A percentile compares a stretch with the other conserved stretches of the same genome.
phyloP scores from a whole-genome alignment of 2,797 vertebrate species.

The Dipus sagitta region DNA sequence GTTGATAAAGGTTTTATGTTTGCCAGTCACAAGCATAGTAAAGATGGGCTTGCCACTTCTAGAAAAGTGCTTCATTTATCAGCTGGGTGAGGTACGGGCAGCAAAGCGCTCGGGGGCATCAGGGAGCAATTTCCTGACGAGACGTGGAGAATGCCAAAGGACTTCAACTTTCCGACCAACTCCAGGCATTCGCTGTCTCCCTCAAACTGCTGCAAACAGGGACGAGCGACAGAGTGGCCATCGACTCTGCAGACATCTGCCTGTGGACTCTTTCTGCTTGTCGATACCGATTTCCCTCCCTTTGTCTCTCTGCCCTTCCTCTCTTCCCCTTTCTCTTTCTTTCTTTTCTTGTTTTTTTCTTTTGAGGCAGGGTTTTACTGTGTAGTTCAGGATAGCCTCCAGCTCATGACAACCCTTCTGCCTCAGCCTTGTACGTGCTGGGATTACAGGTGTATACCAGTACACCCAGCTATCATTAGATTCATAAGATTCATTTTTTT shows the following conservation, averaged over 20 bases:
- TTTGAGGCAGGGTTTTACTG: background rate
- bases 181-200: background rate
- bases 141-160: background rate
- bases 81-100: background rate
- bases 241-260: too few relatives aligned
- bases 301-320: too few relatives aligned
- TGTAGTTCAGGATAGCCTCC: background rate
- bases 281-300: too few relatives aligned
- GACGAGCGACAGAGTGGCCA: background rate
- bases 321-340: too few relatives aligned
- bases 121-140: background rate
- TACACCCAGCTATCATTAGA: background rate
- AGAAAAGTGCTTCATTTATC: constrained; percentile 48
- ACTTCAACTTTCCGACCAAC: background rate
- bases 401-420: background rate
- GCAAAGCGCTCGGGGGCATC: background rate
- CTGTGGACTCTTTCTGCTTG: background rate
- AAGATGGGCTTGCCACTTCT: constrained; percentile 46
- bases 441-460: background rate
- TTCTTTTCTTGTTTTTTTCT: too few relatives aligned
- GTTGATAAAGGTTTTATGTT: constrained; percentile 67
- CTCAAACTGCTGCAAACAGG: too few relatives aligned
- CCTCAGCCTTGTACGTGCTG: background rate
- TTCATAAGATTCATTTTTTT: too few relatives aligned
- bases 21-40: background rate